Evolutionary conservation across 2,888 invertebrate genomes (phyloP), one percentile per base, ranked within the genome.

Genomic region (Calameuta pallipes): DNA sequence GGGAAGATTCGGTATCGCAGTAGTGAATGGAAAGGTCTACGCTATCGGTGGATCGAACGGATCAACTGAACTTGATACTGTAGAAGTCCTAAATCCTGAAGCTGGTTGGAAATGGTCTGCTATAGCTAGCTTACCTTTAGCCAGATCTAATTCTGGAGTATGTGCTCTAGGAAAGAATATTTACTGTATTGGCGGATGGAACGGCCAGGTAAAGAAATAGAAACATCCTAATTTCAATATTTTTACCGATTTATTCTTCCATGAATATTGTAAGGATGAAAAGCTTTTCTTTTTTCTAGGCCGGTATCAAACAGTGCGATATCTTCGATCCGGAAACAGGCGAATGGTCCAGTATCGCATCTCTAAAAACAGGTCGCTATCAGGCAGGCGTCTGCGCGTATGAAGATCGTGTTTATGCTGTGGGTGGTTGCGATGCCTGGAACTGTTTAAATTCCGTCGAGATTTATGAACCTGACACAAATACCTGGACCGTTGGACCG

Each of bases 381-480:
- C 97, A 97, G 92, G 95, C 96, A 75, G 97, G 95, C 34, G 95
- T 95, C 41, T 94, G 95, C 80, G 92, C 94, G 41, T 95, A 95
- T 92, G 93, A 93, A 81, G 95, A 94, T 80, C 92, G 94, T 85
- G 93, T 97, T 78, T 96, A 96, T 93, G 97, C 95, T 41, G 95
- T 96, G 79, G 98, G 97, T 80, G 97, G 98, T 37, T 96, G 96
- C 90, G 97, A 97, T 92, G 94, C 95, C n/a, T 97, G 97, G 97
- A 96, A 95, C 92, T 97, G 97, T 90, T 93, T 97, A 35, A 94
- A 92, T 82, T 94, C 94, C 0, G 94, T 95, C 0, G 96, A 96
- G 90, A 92, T 94, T 4, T 96, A 95, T 88, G 94, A 95, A 88
- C 94, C 95, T 0, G 91, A 92, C 75, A 92, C 92, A 1, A 92